Evolutionary conservation across 2,888 invertebrate species (phyloP), one percentile per base, ranked within the genome.

Genomic region (Frankliniella fusca): DNA sequence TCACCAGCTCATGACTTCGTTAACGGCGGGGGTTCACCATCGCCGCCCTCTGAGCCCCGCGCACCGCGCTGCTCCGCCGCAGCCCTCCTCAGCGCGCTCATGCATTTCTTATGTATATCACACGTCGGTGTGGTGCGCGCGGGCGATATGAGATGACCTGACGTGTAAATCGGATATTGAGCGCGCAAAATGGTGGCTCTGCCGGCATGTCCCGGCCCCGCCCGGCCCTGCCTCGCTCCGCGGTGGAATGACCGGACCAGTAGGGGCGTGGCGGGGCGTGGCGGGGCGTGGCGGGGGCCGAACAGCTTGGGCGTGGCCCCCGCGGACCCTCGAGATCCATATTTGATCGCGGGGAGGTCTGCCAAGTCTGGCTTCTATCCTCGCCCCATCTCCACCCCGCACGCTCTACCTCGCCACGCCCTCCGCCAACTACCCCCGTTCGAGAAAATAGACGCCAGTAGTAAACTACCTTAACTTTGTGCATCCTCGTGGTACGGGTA

Each of bases 111-210:
- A 76, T 76, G 70, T n/a, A 76, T 27, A 76, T 27, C 27, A 27
- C 27, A 27, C 70, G 70, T 10, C 70, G 11, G 27, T 23, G 27
- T 27, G 27, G 70, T 23, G 23, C 70, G 54, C 70, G 11, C 70
- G 23, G 70, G 10, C 27, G 70, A 9, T 23, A 0, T 23, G 10
- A 76, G 27, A 27, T 27, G 70, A 23, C 70, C 27, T 76, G 27
- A 9, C 70, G 27, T 27, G 70, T 76, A 76, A 76, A 76, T 23
- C 70, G 70, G 70, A 76, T 76, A 76, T 23, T 27, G 70, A 76
- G 10, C 27, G 27, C 23, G 15, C 61, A 7, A n/a, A 18, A 15
- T 61, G 15, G 54, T 3, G 15, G 61, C 61, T 11, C 7, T 15
- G 15, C 15, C 23, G 23, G 70, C 70, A 3, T n/a, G 38, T 2